These are phyloP conservation scores for Abscondita cerata DNA, from an alignment of 2,888 invertebrate genomes.

Conservation along the genomic window DNA sequence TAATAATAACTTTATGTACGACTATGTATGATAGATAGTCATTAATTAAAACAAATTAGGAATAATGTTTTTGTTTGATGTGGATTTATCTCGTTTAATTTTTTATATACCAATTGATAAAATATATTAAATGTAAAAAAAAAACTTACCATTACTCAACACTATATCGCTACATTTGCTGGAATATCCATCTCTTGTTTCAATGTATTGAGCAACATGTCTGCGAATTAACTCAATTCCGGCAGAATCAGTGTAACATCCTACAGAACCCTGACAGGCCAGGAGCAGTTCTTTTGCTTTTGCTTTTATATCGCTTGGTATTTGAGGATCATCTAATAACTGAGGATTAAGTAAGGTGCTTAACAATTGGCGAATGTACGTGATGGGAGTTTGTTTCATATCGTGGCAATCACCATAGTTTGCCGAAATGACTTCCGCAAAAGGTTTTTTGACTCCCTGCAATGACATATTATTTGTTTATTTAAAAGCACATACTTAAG, in stretches of 20 bases:
- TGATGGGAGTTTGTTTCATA: constrained; percentile 94
- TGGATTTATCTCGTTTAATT: no score
- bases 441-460: constrained; percentile 88
- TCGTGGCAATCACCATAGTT: constrained; percentile 99
- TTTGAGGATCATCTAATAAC: constrained; percentile 73
- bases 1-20: no score
- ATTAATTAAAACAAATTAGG: no score
- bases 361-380: constrained; percentile 93
- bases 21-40: no score
- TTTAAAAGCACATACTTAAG: no score
- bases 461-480: no score
- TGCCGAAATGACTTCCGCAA: constrained; percentile 90
- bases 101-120: no score
- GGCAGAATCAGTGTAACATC: constrained; percentile 88
- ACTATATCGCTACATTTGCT: no score
- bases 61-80: no score
- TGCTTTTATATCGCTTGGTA: constrained; percentile 84
- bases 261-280: constrained; percentile 79
- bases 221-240: constrained; percentile 90
- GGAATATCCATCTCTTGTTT: constrained; percentile 79
- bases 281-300: constrained; percentile 71
- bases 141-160: no score
- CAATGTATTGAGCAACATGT: constrained; percentile 88
- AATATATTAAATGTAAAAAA: no score
- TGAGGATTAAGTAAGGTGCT: constrained; percentile 78